Evolutionary conservation across 2,888 invertebrate species (phyloP), one percentile per base, ranked within the genome.

Genomic region (Busseola fusca): DNA sequence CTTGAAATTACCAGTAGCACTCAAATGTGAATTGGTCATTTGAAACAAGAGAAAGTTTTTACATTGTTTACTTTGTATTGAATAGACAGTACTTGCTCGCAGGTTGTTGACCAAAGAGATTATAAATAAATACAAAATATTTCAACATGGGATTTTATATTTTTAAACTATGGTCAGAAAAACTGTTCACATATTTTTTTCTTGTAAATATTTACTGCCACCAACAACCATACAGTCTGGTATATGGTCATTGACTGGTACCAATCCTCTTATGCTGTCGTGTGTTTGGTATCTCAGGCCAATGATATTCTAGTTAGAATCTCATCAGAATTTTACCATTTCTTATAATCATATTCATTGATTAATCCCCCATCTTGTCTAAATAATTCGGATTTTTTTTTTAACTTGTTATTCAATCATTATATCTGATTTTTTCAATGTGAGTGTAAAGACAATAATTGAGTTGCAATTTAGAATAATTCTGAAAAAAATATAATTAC

Each of bases 31-130:
- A 5, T 34, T 34, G 0, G 34, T 0, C 34, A 34, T 34, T 34
- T 34, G 34, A 34, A 5, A 34, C 34, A 7, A 85, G 86, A 89
- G 89, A 90, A 91, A 90, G 89, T 89, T 82, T 82, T 76, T 60
- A 34, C 71, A 74, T 81, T 86, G 84, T 88, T 82, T 85, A 80
- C 81, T 82, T 78, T 78, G 66, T 71, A 73, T 82, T 66, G 56
- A 68, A 57, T 63, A 69, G 10, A 12, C 37, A 72, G 25, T 50
- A 50, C 50, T 64, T 56, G 45, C 58, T 27, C 34, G 37, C 12
- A 72, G 52, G 54, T 67, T 40, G 30, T 57, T 70, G 42, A 45
- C 64, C 37, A 42, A 63, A 27, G 58, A 30, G 4, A 21, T 52
- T 63, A 54, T 25, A 18, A 34, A 27, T 48, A 30, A 48, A 42